Evolutionary conservation across 2,888 invertebrate genomes (phyloP), one percentile per base, ranked within the genome.

Genomic region (Epistrophella euchroma): DNA sequence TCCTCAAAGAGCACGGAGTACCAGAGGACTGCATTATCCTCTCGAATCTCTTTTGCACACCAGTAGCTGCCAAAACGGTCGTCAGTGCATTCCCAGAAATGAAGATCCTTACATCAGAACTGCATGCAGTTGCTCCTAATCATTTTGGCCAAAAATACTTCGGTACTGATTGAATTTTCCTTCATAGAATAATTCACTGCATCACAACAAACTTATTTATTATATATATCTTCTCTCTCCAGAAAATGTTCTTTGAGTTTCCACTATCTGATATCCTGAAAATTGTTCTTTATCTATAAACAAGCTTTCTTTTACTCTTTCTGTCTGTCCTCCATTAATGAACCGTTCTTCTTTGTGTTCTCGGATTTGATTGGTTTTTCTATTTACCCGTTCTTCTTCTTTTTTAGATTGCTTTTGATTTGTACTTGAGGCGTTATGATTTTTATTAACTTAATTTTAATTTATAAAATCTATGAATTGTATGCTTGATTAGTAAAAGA

Each of bases 61-160:
- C 99, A 4, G 94, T 95, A 70, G 98, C 98, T 43, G 97, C 97
- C 0, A 96, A 96, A 90, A 96, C 96, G 6, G 95, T 98, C 25
- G 95, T 97, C 43, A 94, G 95, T 89, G 96, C 96, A 79, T 98
- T 97, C 91, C 98, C 98, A 22, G 94, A 96, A 94, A 95, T 99
- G 96, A 98, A 97, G 92, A 98, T 99, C 89, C 94, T 99, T 77
- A 98, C 99, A 0, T 98, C 99, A 0, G 99, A 99, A 92, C 94
- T 99, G 32, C 97, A 98, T 92, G 96, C 96, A 0, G 96, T 98
- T 3, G 98, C 98, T 10, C 99, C 99, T 10, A 98, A 98, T 93
- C 99, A 99, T 93, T 99, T 99, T 93, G 99, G 99, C 70, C 97
- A 97, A 93, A 98, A 98, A 92, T 99, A 99, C 93, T 99, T 99